These are phyloP conservation scores for Crotalus horridus DNA, from an alignment of 2,113 vertebrate species.

Conservation along the genomic window DNA sequence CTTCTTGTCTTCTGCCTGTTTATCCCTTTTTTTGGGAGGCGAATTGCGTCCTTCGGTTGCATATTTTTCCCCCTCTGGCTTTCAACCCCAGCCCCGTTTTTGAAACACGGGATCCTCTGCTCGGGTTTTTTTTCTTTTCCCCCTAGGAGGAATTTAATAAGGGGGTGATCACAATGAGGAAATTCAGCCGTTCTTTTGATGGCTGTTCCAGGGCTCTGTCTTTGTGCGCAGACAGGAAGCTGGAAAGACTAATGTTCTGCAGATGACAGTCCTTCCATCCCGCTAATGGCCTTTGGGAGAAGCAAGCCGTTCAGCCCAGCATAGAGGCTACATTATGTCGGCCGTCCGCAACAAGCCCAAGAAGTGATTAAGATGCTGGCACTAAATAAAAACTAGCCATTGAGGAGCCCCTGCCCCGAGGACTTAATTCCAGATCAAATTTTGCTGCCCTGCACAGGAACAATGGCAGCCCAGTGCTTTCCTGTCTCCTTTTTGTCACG, in stretches of 20 bases:
- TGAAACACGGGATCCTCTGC: background rate
- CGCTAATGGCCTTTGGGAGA: constrained; percentile 85
- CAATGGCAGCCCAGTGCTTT: constrained; percentile 82
- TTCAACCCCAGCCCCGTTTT: background rate
- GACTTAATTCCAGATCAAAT: constrained; percentile 92
- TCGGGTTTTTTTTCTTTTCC: background rate
- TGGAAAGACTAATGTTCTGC: constrained; percentile 85
- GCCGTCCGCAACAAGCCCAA: constrained; percentile 78
- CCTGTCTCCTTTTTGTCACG: constrained; percentile 79
- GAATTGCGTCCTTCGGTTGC: background rate
- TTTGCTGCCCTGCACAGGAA: constrained; percentile 82
- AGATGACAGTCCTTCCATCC: constrained; percentile 91
- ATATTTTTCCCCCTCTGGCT: background rate
- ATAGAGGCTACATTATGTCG: constrained; percentile 83
- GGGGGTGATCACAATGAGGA: constrained; percentile 32
- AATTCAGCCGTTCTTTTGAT: constrained; percentile 57
- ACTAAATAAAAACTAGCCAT: constrained; percentile 89
- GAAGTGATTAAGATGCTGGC: constrained; percentile 90
- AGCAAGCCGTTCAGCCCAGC: constrained; percentile 80
- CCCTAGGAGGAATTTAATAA: background rate
- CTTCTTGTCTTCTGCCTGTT: background rate
- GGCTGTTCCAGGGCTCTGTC: constrained; percentile 67
- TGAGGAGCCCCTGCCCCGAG: constrained; percentile 79
- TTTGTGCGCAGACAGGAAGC: constrained; percentile 79
- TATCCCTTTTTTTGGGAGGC: background rate